Evolutionary conservation across 2,797 vertebrate genomes (phyloP).

Genomic region (Eupleurogrammus muticus): DNA sequence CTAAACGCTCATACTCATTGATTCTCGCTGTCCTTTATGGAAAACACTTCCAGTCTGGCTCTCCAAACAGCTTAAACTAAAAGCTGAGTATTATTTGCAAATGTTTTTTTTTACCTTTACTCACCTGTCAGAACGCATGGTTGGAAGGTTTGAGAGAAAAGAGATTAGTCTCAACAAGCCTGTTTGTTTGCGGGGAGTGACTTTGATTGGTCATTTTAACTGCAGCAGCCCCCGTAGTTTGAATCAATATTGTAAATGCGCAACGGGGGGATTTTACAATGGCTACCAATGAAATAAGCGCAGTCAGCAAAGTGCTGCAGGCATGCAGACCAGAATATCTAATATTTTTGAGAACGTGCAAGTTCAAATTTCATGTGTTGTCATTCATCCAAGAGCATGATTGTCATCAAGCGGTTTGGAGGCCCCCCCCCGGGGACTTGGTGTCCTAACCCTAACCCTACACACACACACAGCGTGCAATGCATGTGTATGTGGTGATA

Average conservation of each 20-base stretch:
- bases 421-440: too few species aligned
- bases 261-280: slow-evolving; percentile 9
- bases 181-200: background rate
- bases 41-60: slow-evolving; percentile 44
- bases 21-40: slow-evolving; percentile 35
- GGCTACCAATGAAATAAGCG: slow-evolving; percentile 16
- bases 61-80: slow-evolving; percentile 41
- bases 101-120: slow-evolving; percentile 44
- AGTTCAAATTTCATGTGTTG: too few species aligned
- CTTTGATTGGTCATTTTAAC: slow-evolving; percentile 5
- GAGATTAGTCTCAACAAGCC: background rate
- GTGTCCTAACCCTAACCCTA: too few species aligned
- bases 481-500: too few species aligned
- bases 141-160: background rate
- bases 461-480: too few species aligned
- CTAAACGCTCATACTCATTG: slow-evolving; percentile 43
- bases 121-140: slow-evolving; percentile 18
- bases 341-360: too few species aligned
- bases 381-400: too few species aligned
- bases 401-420: too few species aligned
- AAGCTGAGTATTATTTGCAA: slow-evolving; percentile 42
- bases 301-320: slow-evolving; percentile 19
- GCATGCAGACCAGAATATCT: too few species aligned
- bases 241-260: slow-evolving; percentile 14
- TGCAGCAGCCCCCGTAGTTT: background rate